Conservation (phyloP, 2,888 invertebrate species). For the Strigamia transsilvanica region DNA sequence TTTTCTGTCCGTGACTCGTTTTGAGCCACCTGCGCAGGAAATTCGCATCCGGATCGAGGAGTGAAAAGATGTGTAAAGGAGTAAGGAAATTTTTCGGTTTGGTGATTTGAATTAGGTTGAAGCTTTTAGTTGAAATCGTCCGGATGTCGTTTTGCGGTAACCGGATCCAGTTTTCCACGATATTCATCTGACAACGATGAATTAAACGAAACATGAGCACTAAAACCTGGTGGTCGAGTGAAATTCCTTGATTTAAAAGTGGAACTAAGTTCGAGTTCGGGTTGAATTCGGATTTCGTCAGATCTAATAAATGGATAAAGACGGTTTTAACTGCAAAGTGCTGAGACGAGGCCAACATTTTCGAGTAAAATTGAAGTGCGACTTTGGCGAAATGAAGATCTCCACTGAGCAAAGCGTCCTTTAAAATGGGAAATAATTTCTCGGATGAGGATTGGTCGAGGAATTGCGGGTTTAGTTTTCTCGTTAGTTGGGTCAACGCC, state of each 20-base stretch:
- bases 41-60: constrained; percentile 14
- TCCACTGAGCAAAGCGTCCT: constrained; percentile 25
- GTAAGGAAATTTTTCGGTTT: neutral
- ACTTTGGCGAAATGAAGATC: neutral
- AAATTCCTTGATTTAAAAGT: constrained; percentile 25
- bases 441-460: neutral
- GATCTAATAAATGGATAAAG: constrained; percentile 3
- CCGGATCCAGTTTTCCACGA: constrained; percentile 48
- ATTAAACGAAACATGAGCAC: constrained; percentile 41
- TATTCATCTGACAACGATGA: constrained; percentile 11
- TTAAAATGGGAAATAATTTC: constrained; percentile 1
- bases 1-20: constrained; percentile 25
- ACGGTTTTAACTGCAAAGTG: constrained; percentile 32
- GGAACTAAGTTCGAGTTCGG: neutral
- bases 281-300: constrained; percentile 5
- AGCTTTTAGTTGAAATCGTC: neutral
- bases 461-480: constrained; percentile 12
- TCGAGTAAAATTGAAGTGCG: constrained; percentile 47
- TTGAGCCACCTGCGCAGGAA: constrained; percentile 46
- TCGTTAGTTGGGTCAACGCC: neutral
- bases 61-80: constrained; percentile 48
- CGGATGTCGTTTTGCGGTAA: constrained; percentile 30
- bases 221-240: neutral
- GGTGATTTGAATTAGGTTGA: constrained; percentile 16
- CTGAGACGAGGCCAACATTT: constrained; percentile 44